phyloP scores from a whole-genome alignment of 1,140 invertebrate species.

The Ceratina japonica region DNA sequence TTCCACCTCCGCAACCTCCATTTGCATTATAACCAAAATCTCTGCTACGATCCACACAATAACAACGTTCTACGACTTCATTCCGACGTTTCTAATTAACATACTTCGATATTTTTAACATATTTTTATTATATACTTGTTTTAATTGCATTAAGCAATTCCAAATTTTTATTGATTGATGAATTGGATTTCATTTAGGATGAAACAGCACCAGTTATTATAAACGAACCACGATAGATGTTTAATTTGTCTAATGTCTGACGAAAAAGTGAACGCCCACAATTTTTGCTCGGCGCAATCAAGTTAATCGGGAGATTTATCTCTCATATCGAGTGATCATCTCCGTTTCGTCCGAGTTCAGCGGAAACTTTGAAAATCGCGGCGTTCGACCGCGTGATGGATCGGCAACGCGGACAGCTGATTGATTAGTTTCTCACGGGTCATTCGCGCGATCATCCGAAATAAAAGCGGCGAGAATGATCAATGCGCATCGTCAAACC shows the following conservation, averaged over 20 bases:
- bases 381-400: slow-evolving; percentile 10
- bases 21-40: slow-evolving; percentile 31
- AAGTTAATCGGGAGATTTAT: slow-evolving; percentile 19
- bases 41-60: slow-evolving; percentile 10
- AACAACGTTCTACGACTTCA: no score
- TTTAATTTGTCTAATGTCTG: no score
- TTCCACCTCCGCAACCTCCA: slow-evolving; percentile 17
- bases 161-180: no score
- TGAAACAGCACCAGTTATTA: no score
- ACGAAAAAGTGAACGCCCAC: not conserved
- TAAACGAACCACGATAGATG: no score
- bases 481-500: slow-evolving; percentile 25
- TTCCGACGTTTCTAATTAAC: no score
- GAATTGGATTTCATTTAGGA: no score
- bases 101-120: no score
- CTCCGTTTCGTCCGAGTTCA: slow-evolving; percentile 1
- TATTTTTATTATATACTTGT: no score
- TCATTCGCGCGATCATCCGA: slow-evolving; percentile 21
- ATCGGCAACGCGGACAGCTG: slow-evolving; percentile 9
- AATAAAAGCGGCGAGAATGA: slow-evolving; percentile 21
- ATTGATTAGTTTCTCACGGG: slow-evolving; percentile 5
- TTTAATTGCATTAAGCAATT: no score
- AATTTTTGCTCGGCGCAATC: not conserved
- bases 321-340: not conserved
- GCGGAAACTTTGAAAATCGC: slow-evolving; percentile 18